Evolutionary conservation across 1,140 invertebrate genomes (phyloP).

Genomic region (Ptiloglossa arizonensis): DNA sequence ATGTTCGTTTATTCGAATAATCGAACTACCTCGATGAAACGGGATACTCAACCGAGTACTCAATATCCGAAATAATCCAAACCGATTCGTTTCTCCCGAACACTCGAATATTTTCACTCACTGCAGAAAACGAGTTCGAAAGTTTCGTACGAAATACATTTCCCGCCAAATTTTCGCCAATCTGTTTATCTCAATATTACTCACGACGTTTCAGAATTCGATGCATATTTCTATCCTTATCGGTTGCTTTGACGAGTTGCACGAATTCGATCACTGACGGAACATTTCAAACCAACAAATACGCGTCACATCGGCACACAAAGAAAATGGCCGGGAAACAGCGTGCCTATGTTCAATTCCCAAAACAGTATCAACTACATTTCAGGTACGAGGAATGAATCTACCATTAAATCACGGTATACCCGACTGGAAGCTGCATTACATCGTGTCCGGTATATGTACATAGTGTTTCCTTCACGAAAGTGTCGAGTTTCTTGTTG

Average conservation of each 20-base stretch:
- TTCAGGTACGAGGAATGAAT: background rate
- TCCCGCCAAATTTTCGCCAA: too few relatives aligned
- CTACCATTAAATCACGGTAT: background rate
- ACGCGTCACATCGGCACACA: background rate
- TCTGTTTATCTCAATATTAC: background rate
- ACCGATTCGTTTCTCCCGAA: too few relatives aligned
- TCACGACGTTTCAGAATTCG: background rate
- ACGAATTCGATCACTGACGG: background rate
- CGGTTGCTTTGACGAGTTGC: background rate
- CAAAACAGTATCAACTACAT: background rate
- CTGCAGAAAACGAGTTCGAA: too few relatives aligned
- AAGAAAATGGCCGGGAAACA: background rate
- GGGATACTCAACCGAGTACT: too few relatives aligned
- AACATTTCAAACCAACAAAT: background rate
- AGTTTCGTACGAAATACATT: too few relatives aligned
- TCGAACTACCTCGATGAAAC: too few relatives aligned
- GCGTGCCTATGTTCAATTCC: background rate
- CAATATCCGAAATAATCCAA: too few relatives aligned
- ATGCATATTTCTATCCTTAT: background rate
- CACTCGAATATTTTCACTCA: too few relatives aligned
- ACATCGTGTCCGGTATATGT: too few relatives aligned
- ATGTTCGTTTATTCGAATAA: too few relatives aligned
- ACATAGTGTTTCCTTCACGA: background rate
- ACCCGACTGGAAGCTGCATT: background rate
- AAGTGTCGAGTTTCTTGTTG: background rate